Evolutionary conservation across 2,888 invertebrate genomes (phyloP).

Genomic region (Ceramica pisi): DNA sequence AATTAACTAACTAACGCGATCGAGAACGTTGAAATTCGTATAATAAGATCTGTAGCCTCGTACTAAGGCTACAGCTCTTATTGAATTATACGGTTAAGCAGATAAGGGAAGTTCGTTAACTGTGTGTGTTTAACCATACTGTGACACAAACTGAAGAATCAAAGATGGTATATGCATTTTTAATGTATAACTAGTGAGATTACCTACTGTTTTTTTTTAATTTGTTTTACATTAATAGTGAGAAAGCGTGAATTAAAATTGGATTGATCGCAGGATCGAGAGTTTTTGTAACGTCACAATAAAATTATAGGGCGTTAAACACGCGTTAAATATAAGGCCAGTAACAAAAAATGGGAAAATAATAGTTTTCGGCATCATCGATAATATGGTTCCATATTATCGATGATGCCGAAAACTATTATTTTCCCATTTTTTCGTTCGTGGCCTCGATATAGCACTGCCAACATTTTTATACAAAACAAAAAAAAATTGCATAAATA

Average conservation of each 20-base stretch:
- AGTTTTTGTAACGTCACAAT: background rate
- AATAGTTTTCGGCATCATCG: too few relatives aligned
- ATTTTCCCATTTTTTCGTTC: too few relatives aligned
- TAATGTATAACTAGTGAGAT: constrained; percentile 26
- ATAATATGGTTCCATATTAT: too few relatives aligned
- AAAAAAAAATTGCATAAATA: background rate
- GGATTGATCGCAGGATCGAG: background rate
- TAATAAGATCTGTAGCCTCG: too few relatives aligned
- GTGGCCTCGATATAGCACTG: constrained; percentile 9
- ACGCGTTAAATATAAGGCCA: too few relatives aligned
- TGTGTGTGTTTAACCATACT: constrained; percentile 8
- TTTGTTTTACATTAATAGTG: background rate
- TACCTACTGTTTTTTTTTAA: background rate
- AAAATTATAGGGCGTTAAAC: background rate
- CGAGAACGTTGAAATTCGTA: too few relatives aligned
- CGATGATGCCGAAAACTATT: too few relatives aligned
- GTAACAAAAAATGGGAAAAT: too few relatives aligned
- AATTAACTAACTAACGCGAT: too few relatives aligned
- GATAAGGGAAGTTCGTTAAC: background rate
- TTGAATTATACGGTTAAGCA: background rate
- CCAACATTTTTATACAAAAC: background rate
- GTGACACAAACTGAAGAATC: background rate
- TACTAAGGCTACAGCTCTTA: background rate
- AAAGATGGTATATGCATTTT: background rate
- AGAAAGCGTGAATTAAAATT: background rate